Percentiles rank a stretch among this genome's conserved stretches.
Evolutionary conservation across 2,113 vertebrate species (phyloP).

Genomic region (Indicator maculatus): DNA sequence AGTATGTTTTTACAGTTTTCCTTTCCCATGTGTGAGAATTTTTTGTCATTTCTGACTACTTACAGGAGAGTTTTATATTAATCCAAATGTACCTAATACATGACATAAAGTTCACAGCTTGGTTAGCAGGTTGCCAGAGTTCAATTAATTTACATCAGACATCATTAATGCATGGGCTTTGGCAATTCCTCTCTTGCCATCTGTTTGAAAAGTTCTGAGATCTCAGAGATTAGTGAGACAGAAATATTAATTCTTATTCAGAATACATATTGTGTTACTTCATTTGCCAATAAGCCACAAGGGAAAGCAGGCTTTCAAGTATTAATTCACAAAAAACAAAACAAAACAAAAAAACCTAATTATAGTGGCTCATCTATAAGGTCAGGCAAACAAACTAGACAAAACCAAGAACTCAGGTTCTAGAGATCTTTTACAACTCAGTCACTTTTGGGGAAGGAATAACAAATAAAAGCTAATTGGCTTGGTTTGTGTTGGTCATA

Average conservation of each 20-base stretch:
- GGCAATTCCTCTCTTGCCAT: background rate
- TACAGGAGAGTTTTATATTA: constrained; percentile 4
- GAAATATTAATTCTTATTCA: background rate
- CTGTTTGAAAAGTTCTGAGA: constrained; percentile 32
- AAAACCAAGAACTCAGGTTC: background rate
- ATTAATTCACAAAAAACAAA: background rate
- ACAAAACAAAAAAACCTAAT: background rate
- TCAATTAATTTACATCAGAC: constrained; percentile 38
- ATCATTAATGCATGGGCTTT: constrained; percentile 34
- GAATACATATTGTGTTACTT: background rate
- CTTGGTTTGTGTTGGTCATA: background rate
- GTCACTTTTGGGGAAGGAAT: background rate
- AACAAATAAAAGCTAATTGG: background rate
- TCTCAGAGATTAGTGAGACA: constrained; percentile 30
- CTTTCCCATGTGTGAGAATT: background rate
- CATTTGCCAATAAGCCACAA: background rate
- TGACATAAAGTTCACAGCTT: constrained; percentile 14
- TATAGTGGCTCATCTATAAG: background rate
- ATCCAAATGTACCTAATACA: background rate
- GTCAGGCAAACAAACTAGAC: background rate
- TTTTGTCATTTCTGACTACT: background rate
- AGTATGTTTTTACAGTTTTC: background rate
- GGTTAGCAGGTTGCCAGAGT: constrained; percentile 21
- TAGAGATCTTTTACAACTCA: background rate
- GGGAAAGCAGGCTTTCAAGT: background rate